Evolutionary conservation across 2,797 vertebrate species (phyloP).

Genomic region (Danio albolineatus): DNA sequence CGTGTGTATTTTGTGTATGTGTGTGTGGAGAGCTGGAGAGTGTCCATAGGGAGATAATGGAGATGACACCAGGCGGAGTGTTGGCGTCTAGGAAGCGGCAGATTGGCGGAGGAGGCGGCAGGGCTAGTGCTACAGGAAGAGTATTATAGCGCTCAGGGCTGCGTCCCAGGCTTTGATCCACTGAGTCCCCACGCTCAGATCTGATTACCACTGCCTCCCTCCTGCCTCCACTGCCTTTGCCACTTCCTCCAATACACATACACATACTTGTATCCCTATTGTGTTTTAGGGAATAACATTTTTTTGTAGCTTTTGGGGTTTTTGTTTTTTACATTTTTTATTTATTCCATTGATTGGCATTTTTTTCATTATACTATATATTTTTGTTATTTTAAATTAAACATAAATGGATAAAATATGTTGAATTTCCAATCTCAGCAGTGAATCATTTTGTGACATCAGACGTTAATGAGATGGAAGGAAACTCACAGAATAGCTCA

Average conservation of each 20-base stretch:
- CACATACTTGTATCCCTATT: constrained; percentile 16
- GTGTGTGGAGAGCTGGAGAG: constrained; percentile 3
- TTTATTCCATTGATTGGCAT: too few species aligned
- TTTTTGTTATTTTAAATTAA: not conserved
- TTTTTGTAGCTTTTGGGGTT: not conserved
- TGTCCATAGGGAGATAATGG: constrained; percentile 63
- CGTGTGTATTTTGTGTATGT: constrained; percentile 22
- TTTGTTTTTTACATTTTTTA: not conserved
- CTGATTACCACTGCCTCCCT: constrained; percentile 64
- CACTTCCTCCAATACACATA: constrained; percentile 55
- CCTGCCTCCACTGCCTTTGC: constrained; percentile 59
- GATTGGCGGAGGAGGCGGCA: constrained; percentile 66
- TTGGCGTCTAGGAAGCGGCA: constrained; percentile 66
- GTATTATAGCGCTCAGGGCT: constrained; percentile 64
- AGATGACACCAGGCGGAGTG: constrained; percentile 67
- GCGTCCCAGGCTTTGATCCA: constrained; percentile 66
- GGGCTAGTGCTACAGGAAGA: constrained; percentile 63
- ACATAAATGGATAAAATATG: not conserved
- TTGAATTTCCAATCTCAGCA: not conserved
- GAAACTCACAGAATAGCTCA: constrained; percentile 5
- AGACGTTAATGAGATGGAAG: constrained; percentile 21
- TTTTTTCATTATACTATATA: not conserved
- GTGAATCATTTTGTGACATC: not conserved
- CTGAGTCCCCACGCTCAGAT: constrained; percentile 63
- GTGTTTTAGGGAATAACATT: constrained; percentile 13